Conservation (phyloP, 2,888 invertebrate genomes). For the Helleia helle region DNA sequence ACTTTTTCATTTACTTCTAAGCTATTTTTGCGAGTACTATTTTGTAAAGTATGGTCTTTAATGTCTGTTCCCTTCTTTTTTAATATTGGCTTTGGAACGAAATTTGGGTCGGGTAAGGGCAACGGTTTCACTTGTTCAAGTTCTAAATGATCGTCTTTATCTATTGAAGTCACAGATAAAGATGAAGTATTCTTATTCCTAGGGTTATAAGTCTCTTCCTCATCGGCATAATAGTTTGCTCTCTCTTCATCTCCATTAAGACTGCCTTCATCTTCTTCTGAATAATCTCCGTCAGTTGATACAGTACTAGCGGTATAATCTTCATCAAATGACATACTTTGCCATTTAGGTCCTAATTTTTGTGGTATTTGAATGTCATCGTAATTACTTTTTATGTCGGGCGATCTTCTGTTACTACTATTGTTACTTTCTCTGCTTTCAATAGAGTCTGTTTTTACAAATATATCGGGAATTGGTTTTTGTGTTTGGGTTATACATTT, state of each 20-base stretch:
- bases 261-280: slow-evolving; percentile 42
- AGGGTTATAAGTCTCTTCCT: slow-evolving; percentile 81
- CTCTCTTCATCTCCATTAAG: slow-evolving; percentile 46
- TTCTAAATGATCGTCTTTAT: slow-evolving; percentile 69
- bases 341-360: slow-evolving; percentile 48
- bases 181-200: slow-evolving; percentile 59
- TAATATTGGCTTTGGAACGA: slow-evolving; percentile 85
- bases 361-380: slow-evolving; percentile 33
- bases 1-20: slow-evolving; percentile 29
- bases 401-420: not conserved
- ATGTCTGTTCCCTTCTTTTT: slow-evolving; percentile 72
- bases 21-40: slow-evolving; percentile 24
- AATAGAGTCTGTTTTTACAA: slow-evolving; percentile 46
- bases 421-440: slow-evolving; percentile 33
- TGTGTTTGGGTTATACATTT: slow-evolving; percentile 13
- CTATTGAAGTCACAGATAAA: slow-evolving; percentile 36
- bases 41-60: slow-evolving; percentile 22
- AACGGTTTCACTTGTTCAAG: slow-evolving; percentile 74
- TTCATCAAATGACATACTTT: slow-evolving; percentile 67
- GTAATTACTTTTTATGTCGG: not conserved
- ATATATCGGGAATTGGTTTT: slow-evolving; percentile 36
- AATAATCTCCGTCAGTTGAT: slow-evolving; percentile 62
- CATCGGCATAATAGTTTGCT: slow-evolving; percentile 51
- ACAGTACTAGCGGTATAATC: slow-evolving; percentile 78
- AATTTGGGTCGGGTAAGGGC: slow-evolving; percentile 80